Conservation (phyloP, 2,113 vertebrate species). For the Callithrix jacchus region DNA sequence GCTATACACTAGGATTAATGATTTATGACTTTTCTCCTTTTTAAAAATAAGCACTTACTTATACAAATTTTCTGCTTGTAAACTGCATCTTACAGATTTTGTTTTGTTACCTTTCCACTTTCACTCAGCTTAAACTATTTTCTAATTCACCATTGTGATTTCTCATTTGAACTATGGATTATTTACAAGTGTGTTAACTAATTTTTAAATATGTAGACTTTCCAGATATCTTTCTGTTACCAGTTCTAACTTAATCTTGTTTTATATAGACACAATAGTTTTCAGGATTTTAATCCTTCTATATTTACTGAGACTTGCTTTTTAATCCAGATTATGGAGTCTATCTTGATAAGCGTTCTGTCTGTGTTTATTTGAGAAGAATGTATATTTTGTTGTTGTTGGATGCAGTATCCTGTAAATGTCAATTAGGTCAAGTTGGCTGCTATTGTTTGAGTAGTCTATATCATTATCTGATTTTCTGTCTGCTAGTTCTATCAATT, state of each 20-base stretch:
- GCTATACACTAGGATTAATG: background rate
- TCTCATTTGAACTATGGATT: background rate
- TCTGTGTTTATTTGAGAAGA: background rate
- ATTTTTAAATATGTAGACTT: slow-evolving; percentile 38
- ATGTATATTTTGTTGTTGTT: background rate
- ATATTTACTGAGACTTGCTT: background rate
- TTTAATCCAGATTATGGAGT: background rate
- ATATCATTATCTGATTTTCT: background rate
- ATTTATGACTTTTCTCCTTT: background rate
- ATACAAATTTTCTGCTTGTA: background rate
- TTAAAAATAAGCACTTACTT: background rate
- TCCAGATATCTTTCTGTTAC: background rate
- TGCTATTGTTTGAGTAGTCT: background rate
- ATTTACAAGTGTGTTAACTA: background rate
- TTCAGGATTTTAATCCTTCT: background rate
- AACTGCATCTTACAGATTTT: background rate
- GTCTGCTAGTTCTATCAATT: background rate
- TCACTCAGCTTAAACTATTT: background rate
- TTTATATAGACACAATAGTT: background rate
- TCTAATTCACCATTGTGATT: background rate
- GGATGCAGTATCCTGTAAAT: background rate
- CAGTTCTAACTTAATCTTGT: background rate
- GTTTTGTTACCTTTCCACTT: background rate
- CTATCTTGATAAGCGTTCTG: background rate
- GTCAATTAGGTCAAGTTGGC: background rate